Evolutionary conservation across 2,888 invertebrate species (phyloP).

Genomic region (Halocaridina rubra): DNA sequence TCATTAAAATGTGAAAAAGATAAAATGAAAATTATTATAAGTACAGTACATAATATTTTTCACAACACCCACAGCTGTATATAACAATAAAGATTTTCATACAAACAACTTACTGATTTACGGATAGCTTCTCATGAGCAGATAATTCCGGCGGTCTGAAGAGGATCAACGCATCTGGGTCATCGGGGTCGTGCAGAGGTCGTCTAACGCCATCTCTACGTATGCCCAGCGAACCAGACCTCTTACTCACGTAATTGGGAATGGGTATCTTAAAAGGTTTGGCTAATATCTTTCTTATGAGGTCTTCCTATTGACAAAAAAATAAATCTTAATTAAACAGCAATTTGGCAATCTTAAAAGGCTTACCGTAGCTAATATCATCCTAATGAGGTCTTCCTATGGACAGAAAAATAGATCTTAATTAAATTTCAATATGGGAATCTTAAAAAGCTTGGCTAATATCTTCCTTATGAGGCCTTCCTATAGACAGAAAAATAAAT

Average conservation of each 20-base stretch:
- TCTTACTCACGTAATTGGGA: slow-evolving; percentile 83
- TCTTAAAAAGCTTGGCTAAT: slow-evolving; percentile 86
- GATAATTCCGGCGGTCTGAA: slow-evolving; percentile 85
- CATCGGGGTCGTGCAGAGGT: slow-evolving; percentile 90
- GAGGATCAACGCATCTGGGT: slow-evolving; percentile 90
- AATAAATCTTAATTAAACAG: no score
- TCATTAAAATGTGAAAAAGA: no score
- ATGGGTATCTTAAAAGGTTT: slow-evolving; percentile 94
- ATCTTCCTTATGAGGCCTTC: slow-evolving; percentile 86
- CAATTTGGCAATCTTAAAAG: no score
- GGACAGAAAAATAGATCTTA: slow-evolving; percentile 83
- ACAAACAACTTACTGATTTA: slow-evolving; percentile 77
- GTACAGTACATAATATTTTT: no score
- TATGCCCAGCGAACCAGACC: slow-evolving; percentile 84
- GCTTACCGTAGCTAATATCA: no score
- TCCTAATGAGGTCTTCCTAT: no score
- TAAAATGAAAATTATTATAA: no score
- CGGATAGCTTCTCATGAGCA: slow-evolving; percentile 88
- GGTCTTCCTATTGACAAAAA: slow-evolving; percentile 74
- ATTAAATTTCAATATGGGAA: slow-evolving; percentile 91
- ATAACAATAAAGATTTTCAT: no score
- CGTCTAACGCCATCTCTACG: slow-evolving; percentile 74
- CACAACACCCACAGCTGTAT: no score
- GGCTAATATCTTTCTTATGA: slow-evolving; percentile 82
- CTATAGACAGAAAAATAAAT: slow-evolving; percentile 68